Base-by-base conservation (phyloP, 2,113 vertebrate genomes). In the Petrocephalus microphthalmus region DNA sequence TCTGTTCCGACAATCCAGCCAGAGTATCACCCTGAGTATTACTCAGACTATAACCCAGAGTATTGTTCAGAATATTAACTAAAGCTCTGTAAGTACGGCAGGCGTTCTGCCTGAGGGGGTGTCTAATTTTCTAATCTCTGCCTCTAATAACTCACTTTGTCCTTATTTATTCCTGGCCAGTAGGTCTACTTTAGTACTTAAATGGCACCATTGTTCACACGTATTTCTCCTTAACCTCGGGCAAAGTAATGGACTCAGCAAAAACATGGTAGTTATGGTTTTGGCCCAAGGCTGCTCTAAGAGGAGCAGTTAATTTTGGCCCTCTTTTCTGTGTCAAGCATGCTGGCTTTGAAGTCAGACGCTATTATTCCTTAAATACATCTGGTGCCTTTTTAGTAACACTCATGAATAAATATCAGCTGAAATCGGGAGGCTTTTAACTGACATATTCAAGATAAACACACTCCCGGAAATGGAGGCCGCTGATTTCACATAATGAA, bases 351-450 rank as follows among this genome's bases (percentile, higher is more conserved):
- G 29, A 83, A 83, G 81, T 49, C 81, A 83, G 20, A 22, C 37
- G 15, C 42, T 49, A 49, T 83, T 83, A 83, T 83, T 45, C 81
- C 81, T 83, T 83, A 83, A 83, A 37, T 83, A 83, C 45, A 83
- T 22, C 33, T 2, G 42, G 33, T 82, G 78, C 29, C 42, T 83
- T 49, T 83, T 49, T 83, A 45, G 45, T n/a, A 49, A 83, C 19
- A n/a, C 81, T 83, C 45, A 83, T 83, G 81, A 83, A 83, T 83
- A 83, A 83, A 83, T 42, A 83, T 83, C 81, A 83, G 45, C 81
- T 11, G 81, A 49, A 49, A 47, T 42, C 20, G 20, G 37, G 42
- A 83, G 37, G 81, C 81, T 83, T 83, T 83, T n/a, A 83, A 83
- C 19, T 47, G 81, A 83, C 42, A 20, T 49, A 83, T 83, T 45